Evolutionary conservation across 2,888 invertebrate species (phyloP).

Genomic region (Ashinkailepas kermadecensis): DNA sequence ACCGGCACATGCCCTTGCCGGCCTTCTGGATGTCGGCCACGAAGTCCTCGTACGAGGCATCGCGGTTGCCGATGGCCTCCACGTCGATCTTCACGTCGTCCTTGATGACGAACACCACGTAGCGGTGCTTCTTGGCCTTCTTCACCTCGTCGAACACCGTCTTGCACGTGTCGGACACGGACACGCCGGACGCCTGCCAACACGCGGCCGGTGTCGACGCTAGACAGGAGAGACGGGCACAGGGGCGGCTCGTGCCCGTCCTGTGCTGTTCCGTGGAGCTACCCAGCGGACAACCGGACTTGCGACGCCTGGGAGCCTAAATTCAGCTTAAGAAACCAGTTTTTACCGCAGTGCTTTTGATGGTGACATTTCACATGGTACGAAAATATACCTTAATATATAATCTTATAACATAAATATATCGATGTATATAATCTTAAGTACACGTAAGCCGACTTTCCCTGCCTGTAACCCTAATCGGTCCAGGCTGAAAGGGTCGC

Average conservation of each 20-base stretch:
- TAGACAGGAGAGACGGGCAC: background rate
- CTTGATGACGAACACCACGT: slow-evolving; percentile 91
- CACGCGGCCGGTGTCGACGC: no score
- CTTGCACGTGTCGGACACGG: slow-evolving; percentile 90
- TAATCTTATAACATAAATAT: no score
- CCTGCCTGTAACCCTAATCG: no score
- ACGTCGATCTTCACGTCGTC: slow-evolving; percentile 95
- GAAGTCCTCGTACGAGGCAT: slow-evolving; percentile 89
- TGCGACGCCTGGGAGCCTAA: background rate
- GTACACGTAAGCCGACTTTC: no score
- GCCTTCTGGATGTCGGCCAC: slow-evolving; percentile 84
- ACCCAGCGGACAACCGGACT: background rate
- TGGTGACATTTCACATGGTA: background rate
- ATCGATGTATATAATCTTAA: no score
- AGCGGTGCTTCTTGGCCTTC: slow-evolving; percentile 94
- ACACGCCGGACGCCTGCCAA: slow-evolving; percentile 82
- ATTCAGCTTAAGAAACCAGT: background rate
- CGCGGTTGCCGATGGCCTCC: slow-evolving; percentile 61
- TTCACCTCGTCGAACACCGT: slow-evolving; percentile 94
- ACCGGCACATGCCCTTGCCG: slow-evolving; percentile 92
- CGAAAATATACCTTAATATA: no score
- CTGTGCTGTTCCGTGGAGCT: background rate
- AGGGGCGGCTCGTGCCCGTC: no score
- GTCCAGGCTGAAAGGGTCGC: no score
- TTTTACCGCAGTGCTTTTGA: background rate